phyloP scores from a whole-genome alignment of 2,888 invertebrate genomes.

The Dysmachus trigonus region DNA sequence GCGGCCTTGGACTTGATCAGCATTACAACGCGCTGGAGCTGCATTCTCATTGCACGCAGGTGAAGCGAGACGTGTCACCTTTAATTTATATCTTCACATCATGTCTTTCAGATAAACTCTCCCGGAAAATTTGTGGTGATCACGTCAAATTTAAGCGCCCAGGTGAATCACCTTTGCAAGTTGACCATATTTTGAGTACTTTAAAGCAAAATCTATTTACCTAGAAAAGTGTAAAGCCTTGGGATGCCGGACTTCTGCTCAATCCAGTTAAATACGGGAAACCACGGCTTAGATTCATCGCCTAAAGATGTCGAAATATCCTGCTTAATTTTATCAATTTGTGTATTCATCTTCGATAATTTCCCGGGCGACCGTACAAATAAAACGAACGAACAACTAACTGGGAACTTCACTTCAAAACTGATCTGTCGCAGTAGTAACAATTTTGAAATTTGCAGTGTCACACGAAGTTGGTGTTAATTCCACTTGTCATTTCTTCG shows the following conservation, averaged over 20 bases:
- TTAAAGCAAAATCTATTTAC: slow-evolving; percentile 66
- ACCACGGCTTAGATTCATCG: slow-evolving; percentile 79
- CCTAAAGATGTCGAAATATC: slow-evolving; percentile 70
- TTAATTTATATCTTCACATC: not conserved
- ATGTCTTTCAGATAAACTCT: not conserved
- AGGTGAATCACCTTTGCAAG: not conserved
- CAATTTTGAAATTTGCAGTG: not conserved
- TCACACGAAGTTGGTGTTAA: not conserved
- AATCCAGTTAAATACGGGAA: slow-evolving; percentile 70
- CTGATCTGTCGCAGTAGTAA: not conserved
- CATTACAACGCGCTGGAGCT: not conserved
- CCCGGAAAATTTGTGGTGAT: not conserved
- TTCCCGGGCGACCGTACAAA: not conserved
- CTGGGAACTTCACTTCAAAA: not conserved
- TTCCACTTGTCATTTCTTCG: not conserved
- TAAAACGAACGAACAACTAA: not conserved
- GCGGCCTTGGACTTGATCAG: not conserved
- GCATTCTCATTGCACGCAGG: not conserved
- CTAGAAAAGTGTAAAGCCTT: slow-evolving; percentile 79
- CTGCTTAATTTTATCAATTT: slow-evolving; percentile 68
- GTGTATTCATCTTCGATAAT: slow-evolving; percentile 62
- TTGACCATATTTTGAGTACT: not conserved
- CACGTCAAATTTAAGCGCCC: not conserved
- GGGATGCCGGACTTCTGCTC: slow-evolving; percentile 79
- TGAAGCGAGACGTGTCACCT: not conserved